Percentiles rank a stretch among this genome's conserved stretches.
These are phyloP conservation scores for Microtus oregoni DNA, from an alignment of 2,113 vertebrate species.

Conservation along the genomic window DNA sequence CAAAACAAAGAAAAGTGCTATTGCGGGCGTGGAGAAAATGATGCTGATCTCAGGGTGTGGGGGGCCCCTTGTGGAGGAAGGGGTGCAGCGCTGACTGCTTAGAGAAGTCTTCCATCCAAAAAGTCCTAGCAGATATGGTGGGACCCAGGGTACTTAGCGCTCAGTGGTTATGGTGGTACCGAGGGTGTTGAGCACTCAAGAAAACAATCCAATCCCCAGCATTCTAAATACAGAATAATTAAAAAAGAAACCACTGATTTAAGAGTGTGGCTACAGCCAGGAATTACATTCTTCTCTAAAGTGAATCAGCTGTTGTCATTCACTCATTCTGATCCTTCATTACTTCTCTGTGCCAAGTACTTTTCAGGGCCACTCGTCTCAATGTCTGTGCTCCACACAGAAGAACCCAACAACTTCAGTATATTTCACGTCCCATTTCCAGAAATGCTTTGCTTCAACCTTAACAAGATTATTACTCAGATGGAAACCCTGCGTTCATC, in stretches of 20 bases:
- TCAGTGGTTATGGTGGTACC: background rate
- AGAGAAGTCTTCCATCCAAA: background rate
- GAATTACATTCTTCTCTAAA: background rate
- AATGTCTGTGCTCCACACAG: background rate
- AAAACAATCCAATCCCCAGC: background rate
- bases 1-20: background rate
- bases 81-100: background rate
- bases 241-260: background rate
- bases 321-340: background rate
- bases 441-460: background rate
- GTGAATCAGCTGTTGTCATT: background rate
- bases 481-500: background rate
- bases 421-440: background rate
- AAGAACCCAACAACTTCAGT: background rate
- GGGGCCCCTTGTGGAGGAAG: background rate
- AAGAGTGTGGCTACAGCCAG: background rate
- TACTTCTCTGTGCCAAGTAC: background rate
- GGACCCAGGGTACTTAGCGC: background rate
- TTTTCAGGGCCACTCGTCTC: background rate
- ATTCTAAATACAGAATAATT: background rate
- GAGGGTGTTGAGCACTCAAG: background rate
- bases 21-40: background rate
- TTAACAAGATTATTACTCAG: background rate
- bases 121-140: background rate
- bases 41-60: background rate